These are phyloP conservation scores for Zophobas morio DNA, from an alignment of 1,140 invertebrate genomes.

Conservation along the genomic window DNA sequence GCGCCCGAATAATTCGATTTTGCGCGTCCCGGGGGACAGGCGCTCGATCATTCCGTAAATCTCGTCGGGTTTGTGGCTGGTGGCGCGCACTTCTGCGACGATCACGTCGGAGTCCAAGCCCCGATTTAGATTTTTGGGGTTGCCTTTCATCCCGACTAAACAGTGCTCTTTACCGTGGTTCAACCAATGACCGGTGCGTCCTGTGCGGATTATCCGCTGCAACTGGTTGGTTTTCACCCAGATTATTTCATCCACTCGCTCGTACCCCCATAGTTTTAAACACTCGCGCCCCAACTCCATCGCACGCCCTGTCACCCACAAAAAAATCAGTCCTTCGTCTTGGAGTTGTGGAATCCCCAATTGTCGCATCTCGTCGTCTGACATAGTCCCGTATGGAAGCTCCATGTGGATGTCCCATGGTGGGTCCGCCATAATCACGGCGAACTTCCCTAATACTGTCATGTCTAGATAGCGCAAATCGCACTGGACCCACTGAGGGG, in stretches of 20 bases:
- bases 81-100: constrained; percentile 97
- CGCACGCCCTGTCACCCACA: constrained; percentile 98
- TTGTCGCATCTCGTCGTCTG: constrained; percentile 98
- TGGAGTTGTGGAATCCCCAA: constrained; percentile 91
- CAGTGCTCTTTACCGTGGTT: constrained; percentile 99
- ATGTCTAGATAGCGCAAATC: constrained; percentile 96
- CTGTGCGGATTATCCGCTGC: constrained; percentile 96
- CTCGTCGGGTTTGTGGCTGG: constrained; percentile 98
- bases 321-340: constrained; percentile 96
- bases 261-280: constrained; percentile 94
- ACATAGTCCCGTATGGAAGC: constrained; percentile 98
- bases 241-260: constrained; percentile 96
- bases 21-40: constrained; percentile 92
- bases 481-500: constrained; percentile 97
- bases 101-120: constrained; percentile 98
- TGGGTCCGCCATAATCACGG: constrained; percentile 96
- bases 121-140: constrained; percentile 90
- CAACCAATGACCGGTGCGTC: constrained; percentile 97
- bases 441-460: constrained; percentile 94
- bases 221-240: constrained; percentile 99
- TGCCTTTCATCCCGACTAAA: constrained; percentile 96
- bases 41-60: constrained; percentile 95
- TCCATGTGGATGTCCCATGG: constrained; percentile 99
- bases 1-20: constrained; percentile 97
- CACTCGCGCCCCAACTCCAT: constrained; percentile 98